Evolutionary conservation across 2,797 vertebrate species (phyloP).

Genomic region (Hephaestus fuliginosus): DNA sequence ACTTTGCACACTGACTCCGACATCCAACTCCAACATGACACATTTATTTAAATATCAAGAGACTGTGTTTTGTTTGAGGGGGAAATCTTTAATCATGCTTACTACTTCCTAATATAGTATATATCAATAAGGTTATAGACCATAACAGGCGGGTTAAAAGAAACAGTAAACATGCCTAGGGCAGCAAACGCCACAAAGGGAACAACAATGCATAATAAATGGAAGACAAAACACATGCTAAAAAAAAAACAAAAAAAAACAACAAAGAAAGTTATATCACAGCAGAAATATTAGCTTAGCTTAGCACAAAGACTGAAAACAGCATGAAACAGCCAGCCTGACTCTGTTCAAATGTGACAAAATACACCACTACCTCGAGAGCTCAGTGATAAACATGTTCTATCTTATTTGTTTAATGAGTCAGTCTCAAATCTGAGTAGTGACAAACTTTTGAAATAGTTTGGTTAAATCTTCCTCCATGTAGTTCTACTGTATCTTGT

Average conservation of each 20-base stretch:
- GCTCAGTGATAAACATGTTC: background rate
- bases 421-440: background rate
- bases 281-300: constrained; percentile 2
- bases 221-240: background rate
- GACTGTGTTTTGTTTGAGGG: background rate
- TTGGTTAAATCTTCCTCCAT: background rate
- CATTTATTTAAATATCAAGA: background rate
- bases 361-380: background rate
- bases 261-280: background rate
- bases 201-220: background rate
- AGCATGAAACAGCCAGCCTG: background rate
- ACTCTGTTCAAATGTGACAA: background rate
- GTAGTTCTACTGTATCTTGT: background rate
- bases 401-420: background rate
- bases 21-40: background rate
- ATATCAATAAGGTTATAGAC: background rate
- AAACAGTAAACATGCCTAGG: background rate
- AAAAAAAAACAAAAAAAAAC: background rate
- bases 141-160: background rate
- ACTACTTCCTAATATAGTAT: background rate
- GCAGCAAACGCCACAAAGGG: background rate
- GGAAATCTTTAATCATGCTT: background rate
- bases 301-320: background rate
- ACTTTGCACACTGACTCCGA: background rate
- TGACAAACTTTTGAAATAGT: background rate